Evolutionary conservation across 92 coral and sea anemone species (phyloP).

Genomic region (Zoanthus gigantus): DNA sequence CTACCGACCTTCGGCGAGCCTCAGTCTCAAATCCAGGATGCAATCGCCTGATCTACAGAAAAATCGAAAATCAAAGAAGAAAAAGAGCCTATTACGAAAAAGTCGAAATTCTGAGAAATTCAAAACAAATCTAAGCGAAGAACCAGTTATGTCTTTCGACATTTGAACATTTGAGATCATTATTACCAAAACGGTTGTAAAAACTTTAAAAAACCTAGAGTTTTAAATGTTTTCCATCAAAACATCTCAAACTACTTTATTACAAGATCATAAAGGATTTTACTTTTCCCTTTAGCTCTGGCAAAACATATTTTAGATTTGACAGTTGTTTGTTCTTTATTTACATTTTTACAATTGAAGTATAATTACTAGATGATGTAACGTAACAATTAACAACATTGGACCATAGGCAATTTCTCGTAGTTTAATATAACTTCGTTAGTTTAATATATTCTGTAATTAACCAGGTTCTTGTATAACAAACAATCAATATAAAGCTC

Average conservation of each 20-base stretch:
- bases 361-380: not conserved
- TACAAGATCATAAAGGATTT: not conserved
- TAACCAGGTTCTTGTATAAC: not conserved
- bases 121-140: not conserved
- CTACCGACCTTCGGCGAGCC: constrained; percentile 20
- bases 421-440: not conserved
- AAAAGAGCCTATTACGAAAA: constrained; percentile 19
- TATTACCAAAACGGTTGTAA: not conserved
- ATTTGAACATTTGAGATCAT: constrained; percentile 5
- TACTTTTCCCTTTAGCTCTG: too few relatives aligned
- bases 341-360: not conserved
- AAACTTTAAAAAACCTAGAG: not conserved
- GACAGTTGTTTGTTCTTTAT: too few relatives aligned
- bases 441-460: not conserved
- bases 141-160: constrained; percentile 42
- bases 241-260: not conserved
- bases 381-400: not conserved
- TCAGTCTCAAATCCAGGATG: not conserved
- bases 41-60: constrained; percentile 27
- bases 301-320: too few relatives aligned
- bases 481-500: too few relatives aligned
- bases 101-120: constrained; percentile 12
- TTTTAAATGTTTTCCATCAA: too few relatives aligned
- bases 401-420: not conserved
- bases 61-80: constrained; percentile 28